Conservation (phyloP, 1,140 invertebrate species). For the Chrysomallon squamiferum region DNA sequence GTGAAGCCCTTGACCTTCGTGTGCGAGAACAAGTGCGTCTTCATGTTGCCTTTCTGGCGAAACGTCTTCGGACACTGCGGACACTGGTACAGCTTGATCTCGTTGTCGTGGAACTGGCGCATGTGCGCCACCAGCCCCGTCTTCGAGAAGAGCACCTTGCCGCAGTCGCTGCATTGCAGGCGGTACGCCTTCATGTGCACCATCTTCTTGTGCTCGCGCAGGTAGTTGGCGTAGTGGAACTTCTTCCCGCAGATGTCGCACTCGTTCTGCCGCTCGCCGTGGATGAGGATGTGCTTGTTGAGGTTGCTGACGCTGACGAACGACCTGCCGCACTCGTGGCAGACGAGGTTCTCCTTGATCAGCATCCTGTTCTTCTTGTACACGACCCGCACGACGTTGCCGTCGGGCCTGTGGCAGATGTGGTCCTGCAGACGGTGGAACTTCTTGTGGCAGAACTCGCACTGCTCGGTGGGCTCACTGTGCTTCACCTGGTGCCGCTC, state of each 20-base stretch:
- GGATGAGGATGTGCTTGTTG: constrained; percentile 59
- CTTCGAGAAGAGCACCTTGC: constrained; percentile 65
- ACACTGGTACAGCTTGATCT: constrained; percentile 61
- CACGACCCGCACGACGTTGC: constrained; percentile 33
- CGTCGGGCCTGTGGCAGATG: constrained; percentile 34
- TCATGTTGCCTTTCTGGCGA: constrained; percentile 64
- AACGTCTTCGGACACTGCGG: constrained; percentile 65
- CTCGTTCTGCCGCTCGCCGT: constrained; percentile 63
- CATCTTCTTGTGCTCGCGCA: constrained; percentile 61
- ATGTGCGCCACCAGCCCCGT: constrained; percentile 65
- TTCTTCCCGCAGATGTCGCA: constrained; percentile 65
- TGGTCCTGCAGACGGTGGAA: constrained; percentile 42
- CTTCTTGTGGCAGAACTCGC: constrained; percentile 42
- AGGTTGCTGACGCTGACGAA: constrained; percentile 57
- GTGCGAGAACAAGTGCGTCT: constrained; percentile 61
- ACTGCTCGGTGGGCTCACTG: constrained; percentile 34
- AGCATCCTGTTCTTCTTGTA: constrained; percentile 30
- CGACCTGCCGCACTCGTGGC: constrained; percentile 53
- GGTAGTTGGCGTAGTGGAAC: constrained; percentile 65
- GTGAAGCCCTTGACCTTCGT: constrained; percentile 52
- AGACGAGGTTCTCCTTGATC: constrained; percentile 45
- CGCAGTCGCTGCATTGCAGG: constrained; percentile 63
- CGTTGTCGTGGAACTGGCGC: constrained; percentile 49
- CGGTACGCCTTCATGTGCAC: constrained; percentile 62
- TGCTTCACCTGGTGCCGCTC: constrained; percentile 40